Percentiles rank a stretch among this genome's conserved stretches.
Evolutionary conservation across 2,797 vertebrate species (phyloP).

Genomic region (Diglossa cyanea): DNA sequence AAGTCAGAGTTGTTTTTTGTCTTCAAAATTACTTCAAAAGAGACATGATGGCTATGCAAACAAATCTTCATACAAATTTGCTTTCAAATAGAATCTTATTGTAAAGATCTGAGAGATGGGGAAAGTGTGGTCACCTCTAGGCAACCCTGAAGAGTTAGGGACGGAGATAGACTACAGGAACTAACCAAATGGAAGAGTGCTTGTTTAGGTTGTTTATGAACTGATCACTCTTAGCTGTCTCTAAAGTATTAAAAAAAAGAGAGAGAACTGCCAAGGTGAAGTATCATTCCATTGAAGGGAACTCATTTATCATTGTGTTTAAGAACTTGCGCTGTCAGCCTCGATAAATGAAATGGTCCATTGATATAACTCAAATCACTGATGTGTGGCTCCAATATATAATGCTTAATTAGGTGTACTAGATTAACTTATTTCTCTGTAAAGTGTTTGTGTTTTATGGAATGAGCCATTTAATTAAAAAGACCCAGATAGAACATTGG

Average conservation of each 20-base stretch:
- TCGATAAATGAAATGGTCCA: conserved; percentile 64
- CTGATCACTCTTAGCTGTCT: conserved; percentile 19
- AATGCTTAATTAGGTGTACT: conserved; percentile 70
- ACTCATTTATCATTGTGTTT: conserved; percentile 70
- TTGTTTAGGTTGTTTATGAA: conserved; percentile 59
- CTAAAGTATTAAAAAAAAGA: conserved; percentile 54
- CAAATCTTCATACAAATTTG: not conserved
- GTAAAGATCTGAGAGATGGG: not conserved
- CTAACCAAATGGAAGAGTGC: conserved; percentile 35
- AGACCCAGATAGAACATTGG: not conserved
- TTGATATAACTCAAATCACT: conserved; percentile 62
- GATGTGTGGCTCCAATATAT: conserved; percentile 61
- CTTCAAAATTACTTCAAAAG: not conserved
- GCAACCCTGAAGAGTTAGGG: not conserved
- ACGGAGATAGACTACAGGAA: not conserved
- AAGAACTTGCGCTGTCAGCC: conserved; percentile 69
- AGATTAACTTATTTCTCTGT: conserved; percentile 68
- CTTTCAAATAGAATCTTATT: not conserved
- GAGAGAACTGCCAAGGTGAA: conserved; percentile 64
- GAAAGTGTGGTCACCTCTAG: not conserved
- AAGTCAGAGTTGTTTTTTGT: not conserved
- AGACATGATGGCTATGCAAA: not conserved
- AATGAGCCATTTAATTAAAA: conserved; percentile 50
- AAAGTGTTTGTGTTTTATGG: conserved; percentile 65
- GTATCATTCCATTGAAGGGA: conserved; percentile 58